Conservation (phyloP, 2,797 vertebrate genomes). For the Cyprinodon diabolis region DNA sequence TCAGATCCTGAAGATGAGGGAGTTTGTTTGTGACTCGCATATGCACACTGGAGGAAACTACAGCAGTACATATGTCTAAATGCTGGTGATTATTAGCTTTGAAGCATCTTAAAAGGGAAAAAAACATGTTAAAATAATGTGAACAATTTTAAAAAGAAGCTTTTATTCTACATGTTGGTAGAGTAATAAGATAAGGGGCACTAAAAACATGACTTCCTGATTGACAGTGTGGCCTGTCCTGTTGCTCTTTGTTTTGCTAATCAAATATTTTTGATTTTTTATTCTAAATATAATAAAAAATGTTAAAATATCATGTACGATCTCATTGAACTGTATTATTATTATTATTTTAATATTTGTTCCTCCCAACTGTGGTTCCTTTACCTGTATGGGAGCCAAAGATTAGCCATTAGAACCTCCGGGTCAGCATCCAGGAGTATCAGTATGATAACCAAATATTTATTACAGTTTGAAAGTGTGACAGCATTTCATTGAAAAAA, state of each 20-base stretch:
- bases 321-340: not conserved
- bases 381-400: no score
- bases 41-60: conserved; percentile 1
- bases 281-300: not conserved
- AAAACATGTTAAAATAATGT: not conserved
- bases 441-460: no score
- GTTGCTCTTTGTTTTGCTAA: not conserved
- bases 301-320: not conserved
- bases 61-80: not conserved
- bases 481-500: no score
- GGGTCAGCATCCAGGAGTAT: not conserved
- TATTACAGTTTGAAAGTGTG: no score
- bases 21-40: conserved; percentile 30
- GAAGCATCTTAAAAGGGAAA: not conserved
- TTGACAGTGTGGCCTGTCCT: not conserved
- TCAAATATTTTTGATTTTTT: not conserved
- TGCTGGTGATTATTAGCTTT: not conserved
- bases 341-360: no score
- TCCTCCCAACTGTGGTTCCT: no score
- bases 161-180: not conserved
- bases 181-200: not conserved
- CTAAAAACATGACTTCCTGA: not conserved
- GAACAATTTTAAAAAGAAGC: not conserved
- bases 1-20: conserved; percentile 69
- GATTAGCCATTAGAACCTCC: not conserved